These are phyloP conservation scores for Notothenia rossii DNA, from an alignment of 2,113 vertebrate genomes.

Conservation along the genomic window DNA sequence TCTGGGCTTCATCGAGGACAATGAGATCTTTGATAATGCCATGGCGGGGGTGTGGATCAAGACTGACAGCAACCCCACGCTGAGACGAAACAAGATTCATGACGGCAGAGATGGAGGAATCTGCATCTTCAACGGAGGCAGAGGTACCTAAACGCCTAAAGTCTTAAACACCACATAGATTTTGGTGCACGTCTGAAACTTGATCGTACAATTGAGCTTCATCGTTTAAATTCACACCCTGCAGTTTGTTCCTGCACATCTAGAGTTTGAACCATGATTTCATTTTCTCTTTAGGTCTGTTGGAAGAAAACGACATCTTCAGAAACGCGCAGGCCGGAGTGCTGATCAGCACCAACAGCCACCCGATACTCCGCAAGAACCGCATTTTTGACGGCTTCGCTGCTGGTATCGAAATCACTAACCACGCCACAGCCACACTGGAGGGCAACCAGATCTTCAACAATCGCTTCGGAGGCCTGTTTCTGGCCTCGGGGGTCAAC, in stretches of 20 bases:
- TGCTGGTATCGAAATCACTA: constrained; percentile 99
- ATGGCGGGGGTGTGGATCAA: constrained; percentile 99
- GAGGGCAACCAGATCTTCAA: constrained; percentile 99
- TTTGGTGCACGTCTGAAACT: neutral
- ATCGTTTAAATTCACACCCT: neutral
- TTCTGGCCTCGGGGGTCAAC: constrained; percentile 98
- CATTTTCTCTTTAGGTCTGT: constrained; percentile 85
- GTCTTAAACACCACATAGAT: neutral
- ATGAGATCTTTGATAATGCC: constrained; percentile 99
- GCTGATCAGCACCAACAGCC: constrained; percentile 99
- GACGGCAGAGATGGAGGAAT: constrained; percentile 98
- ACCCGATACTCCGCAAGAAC: constrained; percentile 97
- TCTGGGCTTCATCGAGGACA: constrained; percentile 99
- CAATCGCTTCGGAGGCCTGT: constrained; percentile 98
- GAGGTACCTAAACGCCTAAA: constrained; percentile 81
- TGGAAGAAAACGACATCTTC: constrained; percentile 99
- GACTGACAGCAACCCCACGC: constrained; percentile 98
- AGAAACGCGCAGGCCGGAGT: constrained; percentile 98
- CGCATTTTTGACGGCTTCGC: constrained; percentile 99
- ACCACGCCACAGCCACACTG: constrained; percentile 97
- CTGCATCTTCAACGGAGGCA: constrained; percentile 99
- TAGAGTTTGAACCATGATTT: neutral
- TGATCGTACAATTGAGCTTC: neutral
- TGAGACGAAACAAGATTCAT: constrained; percentile 99
- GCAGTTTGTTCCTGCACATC: neutral